Evolutionary conservation across 2,888 invertebrate species (phyloP).

Genomic region (Mythimna loreyi): DNA sequence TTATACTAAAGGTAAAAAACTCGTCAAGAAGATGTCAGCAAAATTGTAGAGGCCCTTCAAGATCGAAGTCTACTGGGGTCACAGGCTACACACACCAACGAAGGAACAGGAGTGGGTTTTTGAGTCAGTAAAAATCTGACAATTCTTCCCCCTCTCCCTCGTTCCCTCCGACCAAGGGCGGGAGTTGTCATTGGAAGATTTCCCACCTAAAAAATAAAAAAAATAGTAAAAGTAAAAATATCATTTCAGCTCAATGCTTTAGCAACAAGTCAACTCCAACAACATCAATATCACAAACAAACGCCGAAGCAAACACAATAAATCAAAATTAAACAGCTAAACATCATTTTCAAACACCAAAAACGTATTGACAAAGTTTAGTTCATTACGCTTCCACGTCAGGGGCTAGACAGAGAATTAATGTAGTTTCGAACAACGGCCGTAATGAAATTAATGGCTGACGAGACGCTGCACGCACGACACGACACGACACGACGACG

Average conservation of each 20-base stretch:
- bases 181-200: no score
- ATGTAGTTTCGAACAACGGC: constrained; percentile 69
- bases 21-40: no score
- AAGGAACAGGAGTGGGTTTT: no score
- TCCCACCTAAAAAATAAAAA: no score
- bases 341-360: constrained; percentile 56
- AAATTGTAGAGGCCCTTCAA: no score
- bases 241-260: neutral
- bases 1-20: no score
- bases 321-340: constrained; percentile 58
- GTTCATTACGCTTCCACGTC: constrained; percentile 62
- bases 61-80: no score
- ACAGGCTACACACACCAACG: no score
- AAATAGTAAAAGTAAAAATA: neutral
- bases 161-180: no score
- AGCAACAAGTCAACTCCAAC: constrained; percentile 11
- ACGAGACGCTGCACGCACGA: constrained; percentile 57
- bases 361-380: constrained; percentile 62
- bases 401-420: constrained; percentile 63
- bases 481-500: constrained; percentile 36
- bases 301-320: constrained; percentile 43
- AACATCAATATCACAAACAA: constrained; percentile 36
- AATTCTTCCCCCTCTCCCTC: no score
- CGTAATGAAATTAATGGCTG: constrained; percentile 69
- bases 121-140: no score